Evolutionary conservation across 2,113 vertebrate species (phyloP).

Genomic region (Hyperopisus bebe): DNA sequence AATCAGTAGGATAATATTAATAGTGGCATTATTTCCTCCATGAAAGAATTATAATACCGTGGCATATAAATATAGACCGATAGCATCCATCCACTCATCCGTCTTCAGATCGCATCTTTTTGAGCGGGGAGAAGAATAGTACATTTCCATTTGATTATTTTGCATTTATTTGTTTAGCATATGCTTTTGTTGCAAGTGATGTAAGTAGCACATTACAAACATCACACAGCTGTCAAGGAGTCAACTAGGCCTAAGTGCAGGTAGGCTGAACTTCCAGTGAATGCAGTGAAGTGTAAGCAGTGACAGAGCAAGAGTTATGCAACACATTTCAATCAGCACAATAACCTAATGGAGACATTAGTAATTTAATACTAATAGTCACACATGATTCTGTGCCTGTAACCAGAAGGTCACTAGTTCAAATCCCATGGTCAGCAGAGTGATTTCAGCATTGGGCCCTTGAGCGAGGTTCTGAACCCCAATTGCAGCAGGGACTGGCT

Average conservation of each 20-base stretch:
- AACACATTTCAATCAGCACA: background rate
- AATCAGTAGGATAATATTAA: constrained; percentile 12
- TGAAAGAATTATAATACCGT: background rate
- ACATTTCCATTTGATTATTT: background rate
- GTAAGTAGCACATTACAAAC: background rate
- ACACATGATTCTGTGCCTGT: background rate
- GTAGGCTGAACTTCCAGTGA: background rate
- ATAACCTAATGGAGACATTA: background rate
- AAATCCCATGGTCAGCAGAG: background rate
- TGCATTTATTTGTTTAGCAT: background rate
- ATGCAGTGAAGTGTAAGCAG: background rate
- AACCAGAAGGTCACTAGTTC: background rate
- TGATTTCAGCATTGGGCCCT: background rate
- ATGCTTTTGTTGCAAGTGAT: background rate
- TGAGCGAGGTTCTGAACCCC: background rate
- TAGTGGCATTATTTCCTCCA: background rate
- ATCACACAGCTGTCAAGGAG: background rate
- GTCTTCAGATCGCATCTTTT: background rate
- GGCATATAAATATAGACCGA: background rate
- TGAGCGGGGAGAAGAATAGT: background rate
- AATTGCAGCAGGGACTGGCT: background rate
- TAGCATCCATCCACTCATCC: background rate
- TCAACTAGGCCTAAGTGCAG: background rate
- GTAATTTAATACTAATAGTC: background rate
- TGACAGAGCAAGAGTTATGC: background rate